Evolutionary conservation across 1,140 invertebrate genomes (phyloP), one percentile per base, ranked within the genome.

Genomic region (Pseudomyrmex dendroicus): DNA sequence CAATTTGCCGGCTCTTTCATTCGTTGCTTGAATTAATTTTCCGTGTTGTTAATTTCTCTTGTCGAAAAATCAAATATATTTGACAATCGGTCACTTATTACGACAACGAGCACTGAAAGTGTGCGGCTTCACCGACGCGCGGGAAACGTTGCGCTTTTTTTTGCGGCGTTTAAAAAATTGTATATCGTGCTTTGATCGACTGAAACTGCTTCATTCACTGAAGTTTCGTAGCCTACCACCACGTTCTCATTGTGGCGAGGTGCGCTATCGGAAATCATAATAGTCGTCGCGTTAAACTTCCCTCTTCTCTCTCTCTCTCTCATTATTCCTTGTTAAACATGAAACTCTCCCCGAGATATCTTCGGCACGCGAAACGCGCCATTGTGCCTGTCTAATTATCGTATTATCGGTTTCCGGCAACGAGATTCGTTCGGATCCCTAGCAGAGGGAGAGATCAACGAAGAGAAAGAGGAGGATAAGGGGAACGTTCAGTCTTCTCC

Each of bases 271-370:
- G 73, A 84, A 84, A 78, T 84, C 74, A 54, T 67, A 84, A 84
- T 66, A 78, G 52, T 67, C 73, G 46, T 52, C 61, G 48, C 73
- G 68, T 77, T 67, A 77, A 84, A 84, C 73, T 84, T 84, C 35
- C 35, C 35, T 35, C 0, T 0, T 35, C 35, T 35, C 35, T 35
- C 5, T 35, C 35, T 35, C 35, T 35, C 25, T 35, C 0, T 54
- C 63, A 59, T 66, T 84, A 80, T 84, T 84, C 73, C 63, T 67
- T 84, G 15, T 74, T 84, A 84, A 84, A 77, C 73, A 61, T 61
- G 48, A 12, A 68, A 17, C 66, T 61, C 63, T 64, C 35, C 7
- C 0, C 35, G 35, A 35, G 82, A 63, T 66, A 76, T 56, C 72
- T 64, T n/a, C 20, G 13, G 20, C 57, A 35, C 17, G n/a, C 78